Conservation (phyloP, 1,140 invertebrate species). For the Callitettix versicolor region DNA sequence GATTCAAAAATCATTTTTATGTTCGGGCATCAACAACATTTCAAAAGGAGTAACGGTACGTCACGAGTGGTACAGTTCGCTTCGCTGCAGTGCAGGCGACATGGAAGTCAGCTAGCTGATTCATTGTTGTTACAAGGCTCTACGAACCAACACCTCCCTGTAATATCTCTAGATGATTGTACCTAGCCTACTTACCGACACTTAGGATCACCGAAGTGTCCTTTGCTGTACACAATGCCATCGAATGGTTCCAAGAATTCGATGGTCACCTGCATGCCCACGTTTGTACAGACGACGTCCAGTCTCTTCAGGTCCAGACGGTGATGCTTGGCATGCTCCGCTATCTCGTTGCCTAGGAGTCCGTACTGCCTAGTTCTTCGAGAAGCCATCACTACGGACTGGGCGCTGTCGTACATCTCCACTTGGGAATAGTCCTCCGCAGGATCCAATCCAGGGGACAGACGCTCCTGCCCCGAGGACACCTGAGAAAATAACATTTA, state of each 20-base stretch:
- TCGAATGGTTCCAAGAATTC: constrained; percentile 52
- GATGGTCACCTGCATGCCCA: constrained; percentile 49
- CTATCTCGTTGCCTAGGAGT: constrained; percentile 11
- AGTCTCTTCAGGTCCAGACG: constrained; percentile 36
- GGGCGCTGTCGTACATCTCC: constrained; percentile 11
- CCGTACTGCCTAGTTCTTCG: constrained; percentile 14
- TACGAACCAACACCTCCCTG: too few species aligned
- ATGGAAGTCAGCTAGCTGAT: too few species aligned
- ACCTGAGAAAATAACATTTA: constrained; percentile 1
- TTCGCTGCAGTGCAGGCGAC: too few species aligned
- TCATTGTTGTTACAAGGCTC: too few species aligned
- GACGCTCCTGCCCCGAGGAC: neutral
- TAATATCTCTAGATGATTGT: too few species aligned
- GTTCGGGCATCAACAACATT: too few species aligned
- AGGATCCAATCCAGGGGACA: constrained; percentile 4
- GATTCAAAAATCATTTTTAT: too few species aligned
- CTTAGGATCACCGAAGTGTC: constrained; percentile 49
- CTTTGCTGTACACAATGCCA: constrained; percentile 64
- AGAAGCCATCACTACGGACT: constrained; percentile 15
- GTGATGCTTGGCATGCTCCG: constrained; percentile 18
- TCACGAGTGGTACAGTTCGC: too few species aligned
- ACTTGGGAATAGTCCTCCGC: constrained; percentile 10
- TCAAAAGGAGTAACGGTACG: too few species aligned
- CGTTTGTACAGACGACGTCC: constrained; percentile 50
- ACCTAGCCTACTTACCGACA: constrained; percentile 57